Percentiles rank a stretch among this genome's conserved stretches.
Evolutionary conservation across 1,140 invertebrate genomes (phyloP).

Genomic region (Argopecten irradians): DNA sequence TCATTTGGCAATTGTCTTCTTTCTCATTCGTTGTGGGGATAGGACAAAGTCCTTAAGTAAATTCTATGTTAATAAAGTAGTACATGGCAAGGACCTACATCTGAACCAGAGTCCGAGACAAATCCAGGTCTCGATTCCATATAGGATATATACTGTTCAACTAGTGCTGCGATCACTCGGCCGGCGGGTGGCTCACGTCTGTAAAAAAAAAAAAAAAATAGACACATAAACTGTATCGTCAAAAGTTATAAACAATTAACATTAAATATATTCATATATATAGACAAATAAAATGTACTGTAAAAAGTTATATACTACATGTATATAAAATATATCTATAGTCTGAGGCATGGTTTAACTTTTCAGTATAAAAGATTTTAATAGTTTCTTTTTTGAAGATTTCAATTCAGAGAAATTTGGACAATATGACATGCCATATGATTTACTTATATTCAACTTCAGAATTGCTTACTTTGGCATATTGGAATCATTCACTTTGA

Average conservation of each 20-base stretch:
- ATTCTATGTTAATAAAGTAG: too few species aligned
- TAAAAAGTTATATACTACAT: not conserved
- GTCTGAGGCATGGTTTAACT: not conserved
- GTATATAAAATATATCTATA: too few species aligned
- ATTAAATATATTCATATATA: not conserved
- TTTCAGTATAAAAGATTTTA: not conserved
- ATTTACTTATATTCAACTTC: slow-evolving; percentile 18
- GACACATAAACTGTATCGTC: not conserved
- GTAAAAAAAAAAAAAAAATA: slow-evolving; percentile 41
- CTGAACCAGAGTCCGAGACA: slow-evolving; percentile 70
- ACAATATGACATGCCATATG: not conserved
- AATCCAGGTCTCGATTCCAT: slow-evolving; percentile 68
- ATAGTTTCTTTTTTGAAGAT: too few species aligned
- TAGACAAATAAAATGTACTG: not conserved
- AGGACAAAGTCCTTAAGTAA: not conserved
- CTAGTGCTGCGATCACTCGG: slow-evolving; percentile 69
- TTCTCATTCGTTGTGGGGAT: not conserved
- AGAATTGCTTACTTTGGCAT: slow-evolving; percentile 65
- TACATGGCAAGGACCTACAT: slow-evolving; percentile 55
- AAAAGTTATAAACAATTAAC: not conserved
- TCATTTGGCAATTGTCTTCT: not conserved
- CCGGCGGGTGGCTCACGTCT: slow-evolving; percentile 73
- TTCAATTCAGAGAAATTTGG: too few species aligned
- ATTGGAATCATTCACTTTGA: slow-evolving; percentile 61
- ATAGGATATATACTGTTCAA: slow-evolving; percentile 74